Evolutionary conservation across 2,113 vertebrate genomes (phyloP).

Genomic region (Emydura subglobosa): DNA sequence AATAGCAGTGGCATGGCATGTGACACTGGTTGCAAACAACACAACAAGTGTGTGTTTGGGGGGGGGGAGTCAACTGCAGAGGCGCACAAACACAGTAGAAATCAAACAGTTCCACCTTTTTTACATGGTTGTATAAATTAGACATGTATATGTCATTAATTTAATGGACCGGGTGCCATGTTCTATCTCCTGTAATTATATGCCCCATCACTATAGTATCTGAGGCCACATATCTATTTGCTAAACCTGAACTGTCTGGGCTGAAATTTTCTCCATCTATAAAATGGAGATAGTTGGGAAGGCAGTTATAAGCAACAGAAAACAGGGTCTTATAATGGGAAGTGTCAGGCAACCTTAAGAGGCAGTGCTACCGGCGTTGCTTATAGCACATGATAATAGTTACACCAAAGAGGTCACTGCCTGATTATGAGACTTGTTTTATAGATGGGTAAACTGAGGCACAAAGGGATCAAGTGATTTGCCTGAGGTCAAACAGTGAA

Average conservation of each 20-base stretch:
- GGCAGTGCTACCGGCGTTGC: too few relatives aligned
- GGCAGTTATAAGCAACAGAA: background rate
- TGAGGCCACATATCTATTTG: background rate
- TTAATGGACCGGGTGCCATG: too few relatives aligned
- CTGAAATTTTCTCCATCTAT: background rate
- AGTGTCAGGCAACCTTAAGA: background rate
- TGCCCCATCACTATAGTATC: background rate
- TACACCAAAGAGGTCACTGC: background rate
- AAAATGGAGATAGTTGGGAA: too few relatives aligned
- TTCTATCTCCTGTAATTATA: too few relatives aligned
- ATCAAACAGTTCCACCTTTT: background rate
- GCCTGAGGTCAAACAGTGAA: background rate
- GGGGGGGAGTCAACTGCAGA: too few relatives aligned
- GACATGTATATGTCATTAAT: background rate
- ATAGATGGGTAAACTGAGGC: background rate
- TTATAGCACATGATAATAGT: background rate
- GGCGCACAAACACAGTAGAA: background rate
- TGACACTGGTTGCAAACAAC: background rate
- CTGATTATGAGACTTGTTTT: background rate
- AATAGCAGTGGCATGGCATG: background rate
- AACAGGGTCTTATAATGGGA: background rate
- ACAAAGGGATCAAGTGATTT: background rate
- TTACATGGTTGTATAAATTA: background rate
- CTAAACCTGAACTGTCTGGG: background rate
- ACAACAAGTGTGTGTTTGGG: background rate